A percentile compares a stretch with the other conserved stretches of the same genome.
phyloP scores from a whole-genome alignment of 2,113 vertebrate species.

The Lates calcarifer region DNA sequence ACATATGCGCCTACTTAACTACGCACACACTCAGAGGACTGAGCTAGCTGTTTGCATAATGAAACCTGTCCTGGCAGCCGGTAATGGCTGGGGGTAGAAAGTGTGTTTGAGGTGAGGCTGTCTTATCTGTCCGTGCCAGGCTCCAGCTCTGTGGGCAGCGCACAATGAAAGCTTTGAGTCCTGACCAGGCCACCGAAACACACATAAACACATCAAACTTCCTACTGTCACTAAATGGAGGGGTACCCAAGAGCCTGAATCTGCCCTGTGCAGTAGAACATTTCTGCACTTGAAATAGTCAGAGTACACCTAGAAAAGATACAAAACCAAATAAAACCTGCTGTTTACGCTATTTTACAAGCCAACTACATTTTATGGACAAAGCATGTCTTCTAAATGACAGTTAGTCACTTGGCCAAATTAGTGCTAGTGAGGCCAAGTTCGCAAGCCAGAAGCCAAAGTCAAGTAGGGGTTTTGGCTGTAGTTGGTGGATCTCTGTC shows the following conservation, averaged over 20 bases:
- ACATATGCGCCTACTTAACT: conserved; percentile 28
- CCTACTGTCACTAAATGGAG: conserved; percentile 15
- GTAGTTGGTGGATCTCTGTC: background rate
- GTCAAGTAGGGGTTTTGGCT: background rate
- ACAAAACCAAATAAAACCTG: background rate
- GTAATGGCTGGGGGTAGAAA: conserved; percentile 21
- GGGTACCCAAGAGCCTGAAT: background rate
- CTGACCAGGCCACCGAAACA: conserved; percentile 24
- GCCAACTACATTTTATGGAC: background rate
- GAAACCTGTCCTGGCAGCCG: conserved; percentile 50
- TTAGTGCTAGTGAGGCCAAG: background rate
- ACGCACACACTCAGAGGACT: conserved; percentile 7
- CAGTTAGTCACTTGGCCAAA: background rate
- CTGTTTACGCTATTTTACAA: background rate
- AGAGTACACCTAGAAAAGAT: background rate
- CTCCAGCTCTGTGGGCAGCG: conserved; percentile 26
- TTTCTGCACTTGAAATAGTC: background rate
- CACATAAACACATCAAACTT: conserved; percentile 54
- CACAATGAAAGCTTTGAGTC: conserved; percentile 59
- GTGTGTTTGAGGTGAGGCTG: conserved; percentile 55
- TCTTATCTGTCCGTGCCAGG: conserved; percentile 72
- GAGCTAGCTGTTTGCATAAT: conserved; percentile 58
- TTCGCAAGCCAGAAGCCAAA: background rate
- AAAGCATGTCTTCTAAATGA: background rate
- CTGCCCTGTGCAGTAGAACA: background rate